Evolutionary conservation across 37 sponge, comb jelly and placozoan species (phyloP), one percentile per base, ranked within the genome.

Genomic region (Mnemiopsis leidyi): DNA sequence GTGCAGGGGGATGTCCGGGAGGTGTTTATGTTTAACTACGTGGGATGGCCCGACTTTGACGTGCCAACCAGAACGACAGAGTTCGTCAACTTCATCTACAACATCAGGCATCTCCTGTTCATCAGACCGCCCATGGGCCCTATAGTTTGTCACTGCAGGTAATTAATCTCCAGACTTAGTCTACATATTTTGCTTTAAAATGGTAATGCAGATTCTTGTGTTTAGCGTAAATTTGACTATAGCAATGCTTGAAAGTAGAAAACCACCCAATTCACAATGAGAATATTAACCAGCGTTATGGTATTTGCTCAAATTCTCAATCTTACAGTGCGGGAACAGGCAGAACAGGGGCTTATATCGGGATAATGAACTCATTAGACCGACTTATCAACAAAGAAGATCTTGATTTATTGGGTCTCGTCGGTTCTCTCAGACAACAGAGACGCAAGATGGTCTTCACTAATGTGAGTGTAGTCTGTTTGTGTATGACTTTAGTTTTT

Each of bases 11-110:
- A 25, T 39, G 26, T 33, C 33, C 33, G 90, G 48, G 90, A 85
- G 29, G 61, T 85, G 30, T 85, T 28, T 37, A 85, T 85, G 90
- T 85, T 85, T 61, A 85, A 85, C 30, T 85, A 85, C 61, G 61
- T 40, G 48, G 90, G 90, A 18, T 85, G 90, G 90, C 90, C 90
- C 48, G 90, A 85, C 61, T 85, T 85, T 33, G 90, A 85, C 48
- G 90, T 85, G 90, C 90, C 90, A n/a, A 39, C 40, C 3, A 35
- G 90, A 38, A 32, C 90, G 1, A 40, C 23, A 20, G 90, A 85
- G 90, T 85, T 85, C 26, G 90, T 85, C 48, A 33, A 40, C 7
- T 85, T 85, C 30, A 85, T 85, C 90, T 85, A 85, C 90, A 85
- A 85, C 90, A 40, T 85, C 90, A 38, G 90, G 39, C 90, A 85